These are phyloP conservation scores for Lacerta bilineata DNA, from an alignment of 2,797 vertebrate genomes.

Conservation along the genomic window DNA sequence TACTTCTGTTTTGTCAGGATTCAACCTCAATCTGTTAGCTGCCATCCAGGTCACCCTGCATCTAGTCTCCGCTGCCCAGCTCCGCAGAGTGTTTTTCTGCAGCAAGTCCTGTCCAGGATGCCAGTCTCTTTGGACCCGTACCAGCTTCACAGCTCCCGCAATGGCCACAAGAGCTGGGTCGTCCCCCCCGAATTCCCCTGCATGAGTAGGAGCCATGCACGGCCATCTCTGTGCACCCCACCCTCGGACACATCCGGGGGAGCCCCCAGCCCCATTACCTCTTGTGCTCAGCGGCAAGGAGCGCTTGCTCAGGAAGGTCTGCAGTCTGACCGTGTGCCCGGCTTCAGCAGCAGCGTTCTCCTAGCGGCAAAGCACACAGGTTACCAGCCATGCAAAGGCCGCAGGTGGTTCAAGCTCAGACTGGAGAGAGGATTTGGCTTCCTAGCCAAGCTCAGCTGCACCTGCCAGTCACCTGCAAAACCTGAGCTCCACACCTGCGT, in stretches of 20 bases:
- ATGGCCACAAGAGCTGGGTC: background rate
- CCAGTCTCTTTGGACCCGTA: too few species aligned
- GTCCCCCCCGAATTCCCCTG: background rate
- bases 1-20: too few species aligned
- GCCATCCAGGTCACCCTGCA: too few species aligned
- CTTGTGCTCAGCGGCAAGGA: conserved; percentile 80
- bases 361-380: conserved; percentile 69
- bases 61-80: too few species aligned
- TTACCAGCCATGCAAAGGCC: background rate
- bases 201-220: background rate
- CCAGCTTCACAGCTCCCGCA: too few species aligned
- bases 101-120: background rate
- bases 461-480: background rate
- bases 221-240: background rate
- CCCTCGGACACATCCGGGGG: background rate
- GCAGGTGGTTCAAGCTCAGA: background rate
- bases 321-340: conserved; percentile 85
- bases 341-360: conserved; percentile 73
- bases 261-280: conserved; percentile 78
- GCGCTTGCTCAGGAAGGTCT: conserved; percentile 89
- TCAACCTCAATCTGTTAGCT: too few species aligned
- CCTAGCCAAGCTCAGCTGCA: background rate
- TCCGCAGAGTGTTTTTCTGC: background rate
- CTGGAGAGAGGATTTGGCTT: background rate
- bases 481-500: background rate